Evolutionary conservation across 2,113 vertebrate species (phyloP).

Genomic region (Myotis davidii): DNA sequence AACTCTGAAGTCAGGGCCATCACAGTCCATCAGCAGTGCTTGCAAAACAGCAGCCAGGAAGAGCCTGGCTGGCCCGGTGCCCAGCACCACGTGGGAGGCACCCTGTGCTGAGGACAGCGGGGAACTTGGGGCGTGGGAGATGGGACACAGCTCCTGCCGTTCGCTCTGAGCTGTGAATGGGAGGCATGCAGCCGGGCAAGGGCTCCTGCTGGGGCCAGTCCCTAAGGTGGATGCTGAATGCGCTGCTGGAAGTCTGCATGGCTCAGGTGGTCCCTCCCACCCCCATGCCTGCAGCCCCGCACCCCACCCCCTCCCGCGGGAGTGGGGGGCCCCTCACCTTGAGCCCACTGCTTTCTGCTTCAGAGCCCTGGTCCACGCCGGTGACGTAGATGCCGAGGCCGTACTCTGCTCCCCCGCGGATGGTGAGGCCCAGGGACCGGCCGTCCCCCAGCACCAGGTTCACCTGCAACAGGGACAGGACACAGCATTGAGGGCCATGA

Average conservation of each 20-base stretch:
- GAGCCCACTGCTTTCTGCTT: slow-evolving; percentile 94
- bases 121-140: accelerated
- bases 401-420: slow-evolving; percentile 96
- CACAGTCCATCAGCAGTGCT: background rate
- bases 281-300: accelerated
- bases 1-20: background rate
- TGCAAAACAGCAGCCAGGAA: background rate
- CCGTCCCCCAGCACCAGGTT: slow-evolving; percentile 96
- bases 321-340: slow-evolving; percentile 88
- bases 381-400: slow-evolving; percentile 98
- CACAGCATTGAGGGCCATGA: background rate
- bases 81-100: background rate
- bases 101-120: background rate
- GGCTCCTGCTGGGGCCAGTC: accelerated
- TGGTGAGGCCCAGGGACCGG: slow-evolving; percentile 95
- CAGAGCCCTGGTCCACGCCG: slow-evolving; percentile 94
- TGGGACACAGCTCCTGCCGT: too few relatives aligned
- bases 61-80: background rate
- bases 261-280: accelerated
- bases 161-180: background rate
- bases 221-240: background rate
- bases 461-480: slow-evolving; percentile 86
- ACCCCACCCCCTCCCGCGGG: accelerated
- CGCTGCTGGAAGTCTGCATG: background rate
- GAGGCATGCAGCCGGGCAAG: background rate